Conservation (phyloP, 2,888 invertebrate species). For the Drosophila algonquin region DNA sequence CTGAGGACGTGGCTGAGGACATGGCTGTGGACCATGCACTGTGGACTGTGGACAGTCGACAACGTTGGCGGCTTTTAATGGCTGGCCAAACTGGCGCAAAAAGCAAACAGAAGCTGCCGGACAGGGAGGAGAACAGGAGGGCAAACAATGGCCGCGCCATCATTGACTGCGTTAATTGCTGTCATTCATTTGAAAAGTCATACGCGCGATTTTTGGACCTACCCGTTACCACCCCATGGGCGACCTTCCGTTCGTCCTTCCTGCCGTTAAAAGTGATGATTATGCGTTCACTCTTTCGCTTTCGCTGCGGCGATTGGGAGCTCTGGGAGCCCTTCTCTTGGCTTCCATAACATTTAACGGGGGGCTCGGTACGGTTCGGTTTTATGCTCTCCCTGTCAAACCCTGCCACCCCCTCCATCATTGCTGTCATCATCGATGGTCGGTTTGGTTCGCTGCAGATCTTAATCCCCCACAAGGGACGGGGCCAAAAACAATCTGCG, state of each 20-base stretch:
- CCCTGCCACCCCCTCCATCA: background rate
- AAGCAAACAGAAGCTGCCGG: conserved; percentile 23
- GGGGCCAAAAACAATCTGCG: conserved; percentile 53
- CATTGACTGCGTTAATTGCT: conserved; percentile 79
- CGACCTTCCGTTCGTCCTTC: conserved; percentile 7
- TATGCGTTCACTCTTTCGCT: conserved; percentile 71
- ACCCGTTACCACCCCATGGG: background rate
- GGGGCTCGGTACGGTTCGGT: conserved; percentile 7
- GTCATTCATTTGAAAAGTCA: conserved; percentile 79
- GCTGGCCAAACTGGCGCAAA: conserved; percentile 34
- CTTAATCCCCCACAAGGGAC: conserved; percentile 48
- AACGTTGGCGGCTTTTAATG: conserved; percentile 63
- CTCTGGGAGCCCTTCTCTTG: background rate
- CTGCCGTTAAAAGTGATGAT: conserved; percentile 73
- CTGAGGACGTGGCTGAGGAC: background rate
- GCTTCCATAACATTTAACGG: conserved; percentile 56
- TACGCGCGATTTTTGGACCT: conserved; percentile 59
- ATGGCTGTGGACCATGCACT: conserved; percentile 1
- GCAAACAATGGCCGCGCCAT: conserved; percentile 67
- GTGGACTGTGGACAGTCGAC: conserved; percentile 14
- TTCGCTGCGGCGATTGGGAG: conserved; percentile 30
- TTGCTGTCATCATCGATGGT: conserved; percentile 39
- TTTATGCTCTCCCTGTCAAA: conserved; percentile 37
- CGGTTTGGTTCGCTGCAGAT: conserved; percentile 41
- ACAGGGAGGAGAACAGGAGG: conserved; percentile 10